These are phyloP conservation scores for Mormyrops attenuatus DNA, from an alignment of 2,797 vertebrate species.

Conservation along the genomic window DNA sequence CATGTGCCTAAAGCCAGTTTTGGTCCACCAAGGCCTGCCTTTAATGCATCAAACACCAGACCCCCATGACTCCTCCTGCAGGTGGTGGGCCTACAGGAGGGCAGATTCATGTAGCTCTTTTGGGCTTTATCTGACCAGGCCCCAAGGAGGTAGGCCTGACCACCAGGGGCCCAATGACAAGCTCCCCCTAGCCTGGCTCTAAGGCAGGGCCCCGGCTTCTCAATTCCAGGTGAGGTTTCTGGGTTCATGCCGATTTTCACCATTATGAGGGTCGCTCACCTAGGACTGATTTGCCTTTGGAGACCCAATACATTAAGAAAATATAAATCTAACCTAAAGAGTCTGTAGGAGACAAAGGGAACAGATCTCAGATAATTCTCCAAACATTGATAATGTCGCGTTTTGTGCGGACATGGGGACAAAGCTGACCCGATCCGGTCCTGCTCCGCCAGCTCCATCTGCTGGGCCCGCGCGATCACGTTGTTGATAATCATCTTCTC, in stretches of 20 bases:
- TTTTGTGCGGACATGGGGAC: neutral
- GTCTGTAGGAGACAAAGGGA: neutral
- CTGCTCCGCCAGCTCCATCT: conserved; percentile 86
- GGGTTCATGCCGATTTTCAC: neutral
- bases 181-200: neutral
- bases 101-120: neutral
- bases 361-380: neutral
- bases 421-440: conserved; percentile 67
- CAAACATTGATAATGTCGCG: neutral
- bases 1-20: neutral
- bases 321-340: neutral
- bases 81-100: neutral
- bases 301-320: neutral
- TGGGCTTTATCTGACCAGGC: neutral
- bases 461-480: conserved; percentile 81
- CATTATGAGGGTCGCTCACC: neutral
- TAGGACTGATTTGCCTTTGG: neutral
- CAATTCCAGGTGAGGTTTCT: neutral
- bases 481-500: conserved; percentile 93
- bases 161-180: neutral
- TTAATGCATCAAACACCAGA: neutral
- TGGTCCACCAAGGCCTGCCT: neutral
- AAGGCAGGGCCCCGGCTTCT: neutral
- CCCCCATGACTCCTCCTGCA: neutral
- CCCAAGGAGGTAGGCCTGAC: neutral